A percentile compares a stretch with the other conserved stretches of the same genome.
These are phyloP conservation scores for Protaetia brevitarsis DNA, from an alignment of 1,140 invertebrate species.

Conservation along the genomic window DNA sequence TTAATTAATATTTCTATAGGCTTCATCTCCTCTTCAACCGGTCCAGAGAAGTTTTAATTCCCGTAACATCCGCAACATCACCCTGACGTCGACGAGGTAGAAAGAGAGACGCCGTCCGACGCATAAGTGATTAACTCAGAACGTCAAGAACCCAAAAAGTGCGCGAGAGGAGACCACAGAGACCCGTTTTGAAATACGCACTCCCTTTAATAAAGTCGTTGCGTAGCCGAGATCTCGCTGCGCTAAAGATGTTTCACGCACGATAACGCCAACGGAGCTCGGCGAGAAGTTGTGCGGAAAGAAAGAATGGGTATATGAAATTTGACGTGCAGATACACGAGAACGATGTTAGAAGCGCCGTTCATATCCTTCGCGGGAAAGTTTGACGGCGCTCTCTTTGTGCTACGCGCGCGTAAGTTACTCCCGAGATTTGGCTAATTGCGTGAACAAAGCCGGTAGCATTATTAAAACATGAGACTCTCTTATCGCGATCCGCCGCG, in stretches of 20 bases:
- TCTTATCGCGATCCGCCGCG: background rate
- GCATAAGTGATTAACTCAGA: constrained; percentile 8
- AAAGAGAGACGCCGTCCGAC: too few species aligned
- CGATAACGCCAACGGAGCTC: background rate
- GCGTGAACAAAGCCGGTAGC: constrained; percentile 10
- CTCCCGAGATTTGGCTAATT: constrained; percentile 12
- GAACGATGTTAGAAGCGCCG: too few species aligned
- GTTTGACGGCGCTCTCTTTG: background rate
- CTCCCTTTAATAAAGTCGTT: background rate
- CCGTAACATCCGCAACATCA: too few species aligned
- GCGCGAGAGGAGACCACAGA: too few species aligned
- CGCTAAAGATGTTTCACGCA: constrained; percentile 6
- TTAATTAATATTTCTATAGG: too few species aligned
- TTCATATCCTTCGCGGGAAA: too few species aligned
- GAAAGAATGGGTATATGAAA: too few species aligned
- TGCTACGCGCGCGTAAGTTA: background rate
- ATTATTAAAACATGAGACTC: constrained; percentile 15
- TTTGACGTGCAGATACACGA: too few species aligned
- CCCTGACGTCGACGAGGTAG: too few species aligned
- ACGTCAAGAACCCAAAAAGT: background rate
- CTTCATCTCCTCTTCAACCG: too few species aligned
- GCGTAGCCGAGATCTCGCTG: background rate
- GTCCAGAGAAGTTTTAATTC: too few species aligned
- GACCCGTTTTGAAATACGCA: background rate
- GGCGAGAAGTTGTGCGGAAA: background rate